These are phyloP conservation scores for Drosophila watanabei DNA, from an alignment of 1,140 invertebrate genomes.

Conservation along the genomic window DNA sequence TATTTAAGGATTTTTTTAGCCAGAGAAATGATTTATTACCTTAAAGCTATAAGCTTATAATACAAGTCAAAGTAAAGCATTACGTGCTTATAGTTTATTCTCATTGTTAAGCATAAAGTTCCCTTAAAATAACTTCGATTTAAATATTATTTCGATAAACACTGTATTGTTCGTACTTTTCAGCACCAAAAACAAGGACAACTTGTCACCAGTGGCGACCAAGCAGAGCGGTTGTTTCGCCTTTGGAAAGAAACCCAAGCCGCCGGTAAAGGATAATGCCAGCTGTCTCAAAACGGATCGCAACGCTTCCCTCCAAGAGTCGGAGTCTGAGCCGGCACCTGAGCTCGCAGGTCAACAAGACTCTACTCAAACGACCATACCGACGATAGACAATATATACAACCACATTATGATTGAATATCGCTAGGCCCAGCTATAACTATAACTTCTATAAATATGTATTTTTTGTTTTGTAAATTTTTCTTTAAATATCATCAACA, in stretches of 20 bases:
- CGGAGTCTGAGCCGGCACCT: not conserved
- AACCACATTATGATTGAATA: conserved; percentile 63
- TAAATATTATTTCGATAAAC: not conserved
- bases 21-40: too few species aligned
- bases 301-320: not conserved
- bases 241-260: conserved; percentile 74
- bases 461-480: not conserved
- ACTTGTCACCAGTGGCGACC: conserved; percentile 77
- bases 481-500: not conserved
- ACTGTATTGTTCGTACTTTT: not conserved
- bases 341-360: not conserved
- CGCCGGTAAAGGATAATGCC: conserved; percentile 24
- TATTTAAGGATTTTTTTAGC: too few species aligned
- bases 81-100: too few species aligned
- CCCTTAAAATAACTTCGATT: too few species aligned
- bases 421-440: not conserved
- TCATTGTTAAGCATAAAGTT: too few species aligned
- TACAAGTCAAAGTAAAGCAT: too few species aligned
- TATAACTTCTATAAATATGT: not conserved
- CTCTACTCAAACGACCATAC: conserved; percentile 36
- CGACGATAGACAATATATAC: conserved; percentile 71
- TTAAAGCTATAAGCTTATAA: too few species aligned
- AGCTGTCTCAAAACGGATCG: conserved; percentile 3
- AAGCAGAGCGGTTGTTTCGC: conserved; percentile 79
- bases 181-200: conserved; percentile 76